These are phyloP conservation scores for Zygaena filipendulae DNA, from an alignment of 2,888 invertebrate genomes.

Conservation along the genomic window DNA sequence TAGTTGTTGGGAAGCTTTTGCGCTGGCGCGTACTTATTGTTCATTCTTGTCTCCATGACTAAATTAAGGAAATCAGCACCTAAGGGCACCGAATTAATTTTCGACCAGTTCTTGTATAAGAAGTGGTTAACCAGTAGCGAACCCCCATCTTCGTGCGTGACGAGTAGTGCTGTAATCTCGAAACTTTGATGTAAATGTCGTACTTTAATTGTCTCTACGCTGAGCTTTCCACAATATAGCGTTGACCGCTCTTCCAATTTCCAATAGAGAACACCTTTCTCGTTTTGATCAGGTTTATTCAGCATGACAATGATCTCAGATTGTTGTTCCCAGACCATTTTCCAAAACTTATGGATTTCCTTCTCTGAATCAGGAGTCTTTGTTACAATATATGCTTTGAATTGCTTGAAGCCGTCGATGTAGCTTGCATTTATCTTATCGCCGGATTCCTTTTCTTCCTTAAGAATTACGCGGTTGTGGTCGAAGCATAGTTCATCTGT, in stretches of 20 bases:
- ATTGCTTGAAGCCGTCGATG: constrained; percentile 5
- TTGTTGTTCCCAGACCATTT: constrained; percentile 6
- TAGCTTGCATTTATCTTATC: constrained; percentile 4
- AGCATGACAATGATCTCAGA: constrained; percentile 8
- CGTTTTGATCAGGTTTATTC: constrained; percentile 2
- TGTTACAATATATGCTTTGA: constrained; percentile 2
- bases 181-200: constrained; percentile 1
- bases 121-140: constrained; percentile 6
- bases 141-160: constrained; percentile 5
- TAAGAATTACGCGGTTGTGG: constrained; percentile 7
- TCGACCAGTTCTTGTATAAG: constrained; percentile 5
- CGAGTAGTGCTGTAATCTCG: constrained; percentile 3
- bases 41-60: constrained; percentile 2
- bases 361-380: constrained; percentile 1
- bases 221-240: constrained; percentile 4
- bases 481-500: constrained; percentile 6
- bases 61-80: constrained; percentile 4
- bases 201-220: constrained; percentile 1
- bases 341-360: constrained; percentile 5
- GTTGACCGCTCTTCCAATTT: constrained; percentile 1
- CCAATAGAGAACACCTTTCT: constrained; percentile 4
- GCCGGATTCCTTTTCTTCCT: constrained; percentile 4
- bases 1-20: constrained; percentile 1
- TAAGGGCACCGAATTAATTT: constrained; percentile 3
- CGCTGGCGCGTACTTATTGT: constrained; percentile 1